phyloP scores from a whole-genome alignment of 2,888 invertebrate species.

The Scaptomyza flava region DNA sequence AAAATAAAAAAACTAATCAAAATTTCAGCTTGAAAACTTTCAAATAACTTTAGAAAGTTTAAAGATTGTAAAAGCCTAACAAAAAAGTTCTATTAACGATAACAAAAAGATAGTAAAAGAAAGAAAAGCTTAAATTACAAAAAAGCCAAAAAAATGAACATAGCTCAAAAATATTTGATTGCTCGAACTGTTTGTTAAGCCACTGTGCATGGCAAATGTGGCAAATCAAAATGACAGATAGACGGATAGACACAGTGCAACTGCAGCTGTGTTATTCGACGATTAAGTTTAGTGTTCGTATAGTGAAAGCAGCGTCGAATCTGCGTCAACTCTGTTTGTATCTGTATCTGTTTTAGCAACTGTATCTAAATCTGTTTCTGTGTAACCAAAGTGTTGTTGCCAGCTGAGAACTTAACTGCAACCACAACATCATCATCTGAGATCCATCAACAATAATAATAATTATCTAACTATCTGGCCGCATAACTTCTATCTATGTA shows the following conservation, averaged over 20 bases:
- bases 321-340: conserved; percentile 24
- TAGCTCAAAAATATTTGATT: too few species aligned
- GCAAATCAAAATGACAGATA: conserved; percentile 74
- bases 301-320: conserved; percentile 68
- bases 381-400: conserved; percentile 15
- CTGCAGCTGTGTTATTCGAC: conserved; percentile 43
- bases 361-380: conserved; percentile 12
- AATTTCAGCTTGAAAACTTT: too few species aligned
- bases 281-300: conserved; percentile 29
- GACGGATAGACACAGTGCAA: conserved; percentile 53
- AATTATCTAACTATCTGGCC: conserved; percentile 68
- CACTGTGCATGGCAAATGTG: conserved; percentile 55
- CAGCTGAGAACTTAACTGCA: conserved; percentile 31
- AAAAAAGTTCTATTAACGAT: too few species aligned
- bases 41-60: too few species aligned
- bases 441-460: conserved; percentile 43
- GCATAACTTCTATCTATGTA: conserved; percentile 48
- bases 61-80: too few species aligned
- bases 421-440: conserved; percentile 29
- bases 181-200: not conserved
- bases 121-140: too few species aligned
- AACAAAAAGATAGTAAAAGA: too few species aligned
- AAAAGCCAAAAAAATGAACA: too few species aligned
- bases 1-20: too few species aligned
- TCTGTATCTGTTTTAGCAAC: conserved; percentile 4